Base-by-base conservation (phyloP, 2,888 invertebrate genomes). In the Brachylomia viminalis region DNA sequence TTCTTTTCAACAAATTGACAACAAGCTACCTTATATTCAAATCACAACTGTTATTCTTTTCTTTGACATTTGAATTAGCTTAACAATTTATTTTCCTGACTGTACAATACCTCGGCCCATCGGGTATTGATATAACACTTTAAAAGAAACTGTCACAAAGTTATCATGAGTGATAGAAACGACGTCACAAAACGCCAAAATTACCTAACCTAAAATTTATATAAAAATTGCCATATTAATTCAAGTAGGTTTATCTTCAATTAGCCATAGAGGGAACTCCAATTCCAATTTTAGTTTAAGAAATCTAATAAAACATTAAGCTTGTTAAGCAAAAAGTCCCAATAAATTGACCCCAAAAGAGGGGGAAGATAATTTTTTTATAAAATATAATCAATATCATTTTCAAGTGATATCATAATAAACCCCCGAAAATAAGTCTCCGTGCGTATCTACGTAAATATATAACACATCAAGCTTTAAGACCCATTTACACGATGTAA, bases 251-350 rank as follows among this genome's bases (percentile, higher is more conserved):
- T 62, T 27, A 62, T 49, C 62, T 27, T n/a, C 8, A 20, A n/a
- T 49, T 67, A 30, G 20, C 5, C 27, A 54, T 17, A 45, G 17
- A n/a, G 56, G 72, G 27, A 38, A 56, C 17, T 64, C 23, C 17
- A 6, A 38, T 23, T 0, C 0, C 47, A 13, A 62, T 75, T 75
- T 75, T 56, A 8, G 54, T 73, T 75, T 75, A 73, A 56, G 15
- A n/a, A 74, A 30, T 30, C 23, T 13, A n/a, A 42, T 61, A 61
- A 74, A 54, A 38, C 3, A 45, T 23, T 30, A 20, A 49, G 11
- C 47, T 47, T 42, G 62, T 61, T 76, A 38, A 42, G 15, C 65
- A 61, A 47, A 47, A 77, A 67, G 11, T 38, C 33, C 20, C 62
- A 76, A 42, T 66, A 17, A 61, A 75, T 38, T 20, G 17, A 42